These are phyloP conservation scores for Agrotis segetum DNA, from an alignment of 2,888 invertebrate genomes.

Conservation along the genomic window DNA sequence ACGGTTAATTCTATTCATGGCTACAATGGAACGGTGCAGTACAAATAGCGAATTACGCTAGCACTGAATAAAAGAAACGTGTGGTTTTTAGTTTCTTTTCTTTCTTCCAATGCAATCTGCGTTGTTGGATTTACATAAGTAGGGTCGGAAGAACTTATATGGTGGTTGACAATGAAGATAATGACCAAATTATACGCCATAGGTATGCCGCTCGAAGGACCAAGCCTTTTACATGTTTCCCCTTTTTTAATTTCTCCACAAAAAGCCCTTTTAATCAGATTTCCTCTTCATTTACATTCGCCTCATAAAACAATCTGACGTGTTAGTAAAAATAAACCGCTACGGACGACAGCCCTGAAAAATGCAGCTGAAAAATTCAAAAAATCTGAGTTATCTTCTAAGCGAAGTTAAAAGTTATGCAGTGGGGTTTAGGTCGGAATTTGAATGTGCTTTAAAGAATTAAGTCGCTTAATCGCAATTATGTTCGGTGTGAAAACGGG, in stretches of 20 bases:
- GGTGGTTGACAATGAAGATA: slow-evolving; percentile 27
- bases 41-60: slow-evolving; percentile 78
- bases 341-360: slow-evolving; percentile 33
- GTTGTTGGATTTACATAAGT: slow-evolving; percentile 63
- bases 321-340: slow-evolving; percentile 48
- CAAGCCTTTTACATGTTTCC: not conserved
- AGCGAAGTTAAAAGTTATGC: slow-evolving; percentile 10
- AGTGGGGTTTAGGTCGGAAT: slow-evolving; percentile 15
- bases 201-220: not conserved
- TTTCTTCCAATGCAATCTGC: slow-evolving; percentile 48
- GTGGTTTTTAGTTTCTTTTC: slow-evolving; percentile 52
- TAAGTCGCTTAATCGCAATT: slow-evolving; percentile 42
- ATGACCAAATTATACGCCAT: slow-evolving; percentile 35
- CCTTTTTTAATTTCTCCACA: not conserved
- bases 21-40: slow-evolving; percentile 73
- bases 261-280: slow-evolving; percentile 4
- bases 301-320: slow-evolving; percentile 35
- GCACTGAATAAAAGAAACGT: slow-evolving; percentile 70
- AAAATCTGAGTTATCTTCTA: slow-evolving; percentile 3
- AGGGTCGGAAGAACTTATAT: slow-evolving; percentile 34
- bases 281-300: slow-evolving; percentile 34
- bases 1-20: slow-evolving; percentile 81
- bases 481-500: slow-evolving; percentile 33
- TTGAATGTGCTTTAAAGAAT: slow-evolving; percentile 25
- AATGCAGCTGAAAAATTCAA: slow-evolving; percentile 33